These are phyloP conservation scores for Zaprionus bogoriensis DNA, from an alignment of 2,888 invertebrate species.

Conservation along the genomic window DNA sequence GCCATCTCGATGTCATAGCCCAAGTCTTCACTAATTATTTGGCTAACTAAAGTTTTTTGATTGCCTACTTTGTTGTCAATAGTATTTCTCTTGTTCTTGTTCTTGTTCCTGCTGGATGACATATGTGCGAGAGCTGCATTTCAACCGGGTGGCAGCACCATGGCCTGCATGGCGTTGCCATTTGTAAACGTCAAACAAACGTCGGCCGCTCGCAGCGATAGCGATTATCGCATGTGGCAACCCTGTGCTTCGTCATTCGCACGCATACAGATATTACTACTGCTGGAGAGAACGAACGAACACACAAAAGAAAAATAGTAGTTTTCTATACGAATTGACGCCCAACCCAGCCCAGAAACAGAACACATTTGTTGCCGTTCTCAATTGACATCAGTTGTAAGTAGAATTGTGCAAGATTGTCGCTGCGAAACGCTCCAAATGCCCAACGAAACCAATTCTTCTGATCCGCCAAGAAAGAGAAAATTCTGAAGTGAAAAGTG, in stretches of 20 bases:
- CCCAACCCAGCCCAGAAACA: constrained; percentile 78
- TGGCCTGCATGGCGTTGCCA: constrained; percentile 33
- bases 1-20: constrained; percentile 65
- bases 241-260: constrained; percentile 67
- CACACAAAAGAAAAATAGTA: constrained; percentile 72
- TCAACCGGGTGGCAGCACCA: constrained; percentile 32
- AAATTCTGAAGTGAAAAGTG: constrained; percentile 78
- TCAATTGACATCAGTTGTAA: constrained; percentile 55
- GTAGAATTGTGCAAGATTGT: constrained; percentile 42
- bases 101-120: constrained; percentile 16
- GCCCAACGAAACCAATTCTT: constrained; percentile 32
- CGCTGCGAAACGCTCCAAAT: constrained; percentile 9
- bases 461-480: constrained; percentile 50
- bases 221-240: constrained; percentile 49
- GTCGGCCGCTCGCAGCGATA: constrained; percentile 15
- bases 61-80: constrained; percentile 41
- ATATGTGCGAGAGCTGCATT: constrained; percentile 35
- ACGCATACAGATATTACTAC: constrained; percentile 65
- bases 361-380: constrained; percentile 54
- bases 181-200: constrained; percentile 42
- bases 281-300: constrained; percentile 61
- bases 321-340: constrained; percentile 68
- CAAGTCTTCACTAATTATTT: constrained; percentile 1
- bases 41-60: constrained; percentile 1
- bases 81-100: constrained; percentile 39